These are phyloP conservation scores for Artibeus lituratus DNA, from an alignment of 2,797 vertebrate genomes.

Conservation along the genomic window DNA sequence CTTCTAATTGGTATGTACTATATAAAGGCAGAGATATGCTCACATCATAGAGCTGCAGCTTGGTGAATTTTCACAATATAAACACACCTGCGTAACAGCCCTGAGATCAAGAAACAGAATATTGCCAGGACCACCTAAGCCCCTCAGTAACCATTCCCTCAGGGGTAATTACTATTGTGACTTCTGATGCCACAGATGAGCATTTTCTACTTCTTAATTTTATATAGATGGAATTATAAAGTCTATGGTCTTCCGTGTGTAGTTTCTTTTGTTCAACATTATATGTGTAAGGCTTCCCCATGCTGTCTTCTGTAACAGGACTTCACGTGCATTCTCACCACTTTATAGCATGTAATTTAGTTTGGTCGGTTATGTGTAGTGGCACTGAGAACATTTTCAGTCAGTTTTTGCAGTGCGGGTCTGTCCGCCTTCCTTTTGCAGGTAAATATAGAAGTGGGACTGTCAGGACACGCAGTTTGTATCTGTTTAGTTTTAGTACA, in stretches of 20 bases:
- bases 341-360: not conserved
- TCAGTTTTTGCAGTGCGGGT: not conserved
- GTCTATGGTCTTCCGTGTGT: not conserved
- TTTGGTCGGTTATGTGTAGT: not conserved
- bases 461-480: not conserved
- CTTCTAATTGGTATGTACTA: not conserved
- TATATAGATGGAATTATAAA: not conserved
- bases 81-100: not conserved
- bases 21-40: not conserved
- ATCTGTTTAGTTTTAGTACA: not conserved
- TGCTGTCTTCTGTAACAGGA: not conserved
- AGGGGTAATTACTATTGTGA: not conserved
- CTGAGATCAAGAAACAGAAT: not conserved
- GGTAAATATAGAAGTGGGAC: not conserved
- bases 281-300: not conserved
- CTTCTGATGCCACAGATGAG: not conserved
- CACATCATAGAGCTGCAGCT: not conserved
- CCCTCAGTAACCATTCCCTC: not conserved
- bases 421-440: not conserved
- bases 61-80: not conserved
- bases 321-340: not conserved
- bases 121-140: not conserved
- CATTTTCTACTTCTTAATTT: not conserved
- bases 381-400: not conserved
- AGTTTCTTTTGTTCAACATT: not conserved